Percentiles rank a stretch among this genome's conserved stretches.
These are phyloP conservation scores for Blastobasis lacticolella DNA, from an alignment of 2,888 invertebrate genomes.

Conservation along the genomic window DNA sequence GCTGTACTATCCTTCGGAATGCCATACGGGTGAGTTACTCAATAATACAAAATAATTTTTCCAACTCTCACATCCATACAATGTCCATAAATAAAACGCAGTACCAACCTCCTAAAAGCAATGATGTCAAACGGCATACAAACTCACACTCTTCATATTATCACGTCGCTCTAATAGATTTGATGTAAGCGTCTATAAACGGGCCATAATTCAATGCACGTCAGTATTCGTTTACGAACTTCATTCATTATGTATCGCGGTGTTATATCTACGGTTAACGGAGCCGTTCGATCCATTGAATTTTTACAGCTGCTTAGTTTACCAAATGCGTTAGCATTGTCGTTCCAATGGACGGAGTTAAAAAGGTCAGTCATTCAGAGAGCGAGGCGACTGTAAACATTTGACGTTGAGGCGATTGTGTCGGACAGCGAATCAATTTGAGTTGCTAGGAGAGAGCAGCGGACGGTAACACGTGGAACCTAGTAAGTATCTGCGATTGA, in stretches of 20 bases:
- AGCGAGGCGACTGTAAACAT: constrained; percentile 53
- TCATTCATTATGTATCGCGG: constrained; percentile 9
- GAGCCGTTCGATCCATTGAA: constrained; percentile 16
- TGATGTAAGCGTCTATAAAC: neutral
- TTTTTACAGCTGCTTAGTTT: constrained; percentile 28
- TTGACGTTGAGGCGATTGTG: constrained; percentile 58
- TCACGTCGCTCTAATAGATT: no score
- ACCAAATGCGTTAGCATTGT: constrained; percentile 37
- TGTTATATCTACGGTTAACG: constrained; percentile 16
- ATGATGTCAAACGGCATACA: no score
- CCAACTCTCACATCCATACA: no score
- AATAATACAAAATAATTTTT: no score
- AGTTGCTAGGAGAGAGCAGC: constrained; percentile 26
- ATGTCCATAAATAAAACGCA: no score
- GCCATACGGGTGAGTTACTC: no score
- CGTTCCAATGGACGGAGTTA: constrained; percentile 29
- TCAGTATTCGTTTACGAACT: constrained; percentile 5
- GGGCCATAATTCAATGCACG: constrained; percentile 4
- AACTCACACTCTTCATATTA: no score
- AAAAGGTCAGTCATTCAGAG: constrained; percentile 48
- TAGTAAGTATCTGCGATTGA: no score
- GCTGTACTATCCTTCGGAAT: no score
- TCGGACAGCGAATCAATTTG: constrained; percentile 65
- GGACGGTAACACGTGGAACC: constrained; percentile 10
- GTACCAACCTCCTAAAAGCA: no score